phyloP scores from a whole-genome alignment of 2,888 invertebrate species.

The Heliconius charithonia region DNA sequence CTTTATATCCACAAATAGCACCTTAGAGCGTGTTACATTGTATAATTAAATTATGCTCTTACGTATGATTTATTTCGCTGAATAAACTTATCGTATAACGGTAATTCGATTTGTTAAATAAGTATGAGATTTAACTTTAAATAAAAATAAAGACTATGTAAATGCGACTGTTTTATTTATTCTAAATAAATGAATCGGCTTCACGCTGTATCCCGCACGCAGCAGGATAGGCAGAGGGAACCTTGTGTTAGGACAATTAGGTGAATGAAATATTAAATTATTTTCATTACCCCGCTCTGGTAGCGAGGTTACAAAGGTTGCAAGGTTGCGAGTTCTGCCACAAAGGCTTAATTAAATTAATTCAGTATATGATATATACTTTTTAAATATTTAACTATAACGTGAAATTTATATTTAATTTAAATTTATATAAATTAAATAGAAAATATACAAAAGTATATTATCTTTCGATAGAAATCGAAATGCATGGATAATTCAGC shows the following conservation, averaged over 20 bases:
- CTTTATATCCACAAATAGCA: background rate
- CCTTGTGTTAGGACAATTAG: background rate
- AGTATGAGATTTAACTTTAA: background rate
- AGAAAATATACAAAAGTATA: no score
- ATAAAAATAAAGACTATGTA: background rate
- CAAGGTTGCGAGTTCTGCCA: no score
- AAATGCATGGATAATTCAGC: no score
- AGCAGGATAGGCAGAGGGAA: background rate
- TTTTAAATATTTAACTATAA: no score
- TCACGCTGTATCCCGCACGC: background rate
- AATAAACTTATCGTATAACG: conserved; percentile 3
- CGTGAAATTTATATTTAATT: no score
- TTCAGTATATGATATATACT: no score
- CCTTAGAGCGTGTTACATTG: background rate
- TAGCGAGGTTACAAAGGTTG: no score
- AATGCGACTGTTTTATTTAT: background rate
- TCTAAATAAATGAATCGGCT: background rate
- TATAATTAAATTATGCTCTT: conserved; percentile 3
- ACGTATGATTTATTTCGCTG: background rate
- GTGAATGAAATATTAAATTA: no score
- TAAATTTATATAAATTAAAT: no score
- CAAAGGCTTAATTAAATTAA: no score
- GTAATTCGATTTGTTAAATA: conserved; percentile 3
- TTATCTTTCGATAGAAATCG: no score
- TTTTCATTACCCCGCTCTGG: no score